phyloP scores from a whole-genome alignment of 2,113 vertebrate genomes.

The Aptenodytes patagonicus region DNA sequence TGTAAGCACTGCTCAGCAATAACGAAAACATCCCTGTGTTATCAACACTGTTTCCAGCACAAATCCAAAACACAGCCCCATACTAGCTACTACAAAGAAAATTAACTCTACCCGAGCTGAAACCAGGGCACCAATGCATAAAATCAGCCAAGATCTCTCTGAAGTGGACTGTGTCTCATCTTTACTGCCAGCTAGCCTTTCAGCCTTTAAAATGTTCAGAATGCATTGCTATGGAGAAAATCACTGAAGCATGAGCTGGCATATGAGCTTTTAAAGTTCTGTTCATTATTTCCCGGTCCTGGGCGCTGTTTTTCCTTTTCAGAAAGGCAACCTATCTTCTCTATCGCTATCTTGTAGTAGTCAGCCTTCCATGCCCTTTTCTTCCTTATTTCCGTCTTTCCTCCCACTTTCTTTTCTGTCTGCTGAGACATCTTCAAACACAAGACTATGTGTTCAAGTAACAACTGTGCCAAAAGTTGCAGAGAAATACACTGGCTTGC shows the following conservation, averaged over 20 bases:
- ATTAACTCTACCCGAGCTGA: too few relatives aligned
- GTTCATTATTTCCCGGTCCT: not conserved
- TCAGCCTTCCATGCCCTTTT: not conserved
- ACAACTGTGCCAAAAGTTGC: not conserved
- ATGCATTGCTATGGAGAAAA: not conserved
- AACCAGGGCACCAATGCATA: not conserved
- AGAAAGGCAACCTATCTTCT: not conserved
- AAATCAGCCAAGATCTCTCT: not conserved
- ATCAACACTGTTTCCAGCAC: too few relatives aligned
- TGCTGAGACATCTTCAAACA: not conserved
- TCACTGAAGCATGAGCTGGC: not conserved
- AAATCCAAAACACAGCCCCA: too few relatives aligned
- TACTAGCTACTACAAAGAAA: too few relatives aligned
- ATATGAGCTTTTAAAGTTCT: not conserved
- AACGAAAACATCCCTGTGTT: too few relatives aligned
- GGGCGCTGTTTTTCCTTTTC: not conserved
- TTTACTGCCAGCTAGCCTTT: conserved; percentile 13
- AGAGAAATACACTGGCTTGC: not conserved
- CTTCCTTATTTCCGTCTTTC: not conserved
- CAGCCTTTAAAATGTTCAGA: not conserved
- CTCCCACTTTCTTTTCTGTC: not conserved
- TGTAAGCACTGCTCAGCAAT: too few relatives aligned
- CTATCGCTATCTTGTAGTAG: not conserved
- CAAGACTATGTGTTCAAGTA: not conserved
- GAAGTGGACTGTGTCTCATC: conserved; percentile 22